Evolutionary conservation across 2,888 invertebrate genomes (phyloP), one percentile per base, ranked within the genome.

Genomic region (Euspilapteryx auroguttella): DNA sequence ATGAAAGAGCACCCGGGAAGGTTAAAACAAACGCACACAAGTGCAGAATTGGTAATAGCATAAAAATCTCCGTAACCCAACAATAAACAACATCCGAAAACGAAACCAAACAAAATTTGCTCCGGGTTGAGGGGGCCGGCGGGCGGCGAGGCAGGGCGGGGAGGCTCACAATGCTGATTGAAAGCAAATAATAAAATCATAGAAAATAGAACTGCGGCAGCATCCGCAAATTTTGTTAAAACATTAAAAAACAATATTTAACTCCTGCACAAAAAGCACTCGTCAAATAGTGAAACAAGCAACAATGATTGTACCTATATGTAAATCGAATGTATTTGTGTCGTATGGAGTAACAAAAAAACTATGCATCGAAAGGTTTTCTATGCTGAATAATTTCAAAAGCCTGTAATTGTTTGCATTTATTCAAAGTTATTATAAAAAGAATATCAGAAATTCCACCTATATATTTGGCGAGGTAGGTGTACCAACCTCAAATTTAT

Each of bases 141-240:
- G 34, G 32, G 31, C 20, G 30, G 32, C 32, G 31, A 32, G 32
- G 35, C 36, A 38, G 40, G 48, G 37, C 41, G 40, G 39, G 46
- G 49, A 44, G 52, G 61, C 61, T 66, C 63, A 69, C 69, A 59
- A 68, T 68, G 57, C 68, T 73, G 73, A 75, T 75, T 71, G 73
- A 75, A 75, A 71, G 59, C 69, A 73, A 75, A 73, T 73, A 73
- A 73, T 69, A 63, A 69, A 73, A 73, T 73, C 69, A 71, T 64
- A 63, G 58, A 55, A 59, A 58, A 58, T 48, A 49, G 56, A 58
- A 55, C 45, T 38, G 37, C 41, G 45, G 44, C 48, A 55, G 47
- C 47, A 41, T 50, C 52, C 56, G 59, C 58, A 64, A 68, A 68
- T 54, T 69, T 59, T 56, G 55, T 55, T 55, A 65, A 71, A 68